Percentiles rank a stretch among this genome's conserved stretches.
These are phyloP conservation scores for Scopus umbretta DNA, from an alignment of 2,113 vertebrate species.

Conservation along the genomic window DNA sequence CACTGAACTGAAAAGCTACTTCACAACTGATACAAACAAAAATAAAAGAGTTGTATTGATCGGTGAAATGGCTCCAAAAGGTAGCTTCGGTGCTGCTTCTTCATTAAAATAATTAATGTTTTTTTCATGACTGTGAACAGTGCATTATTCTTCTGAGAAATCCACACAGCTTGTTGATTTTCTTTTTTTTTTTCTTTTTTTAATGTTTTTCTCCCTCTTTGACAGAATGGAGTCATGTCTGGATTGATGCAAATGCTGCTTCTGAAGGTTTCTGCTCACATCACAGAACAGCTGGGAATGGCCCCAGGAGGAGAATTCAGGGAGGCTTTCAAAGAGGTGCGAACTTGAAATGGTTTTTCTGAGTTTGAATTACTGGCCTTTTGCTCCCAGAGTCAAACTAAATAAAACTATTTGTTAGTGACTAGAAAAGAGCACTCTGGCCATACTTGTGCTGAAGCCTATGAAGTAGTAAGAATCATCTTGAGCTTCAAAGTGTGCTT, in stretches of 20 bases:
- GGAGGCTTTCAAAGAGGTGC: slow-evolving; percentile 95
- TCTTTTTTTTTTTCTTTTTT: not conserved
- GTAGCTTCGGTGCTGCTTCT: not conserved
- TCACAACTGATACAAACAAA: not conserved
- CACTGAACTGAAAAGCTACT: not conserved
- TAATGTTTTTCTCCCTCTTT: not conserved
- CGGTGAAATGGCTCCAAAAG: not conserved
- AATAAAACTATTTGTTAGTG: not conserved
- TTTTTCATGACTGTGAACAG: not conserved
- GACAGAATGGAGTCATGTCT: slow-evolving; percentile 94
- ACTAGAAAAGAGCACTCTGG: not conserved
- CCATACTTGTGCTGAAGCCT: not conserved
- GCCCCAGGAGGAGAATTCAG: slow-evolving; percentile 97
- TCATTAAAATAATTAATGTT: not conserved
- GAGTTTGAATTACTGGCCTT: not conserved
- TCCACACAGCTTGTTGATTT: not conserved
- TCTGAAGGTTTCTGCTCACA: slow-evolving; percentile 97
- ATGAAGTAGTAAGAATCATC: not conserved
- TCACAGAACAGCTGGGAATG: slow-evolving; percentile 97
- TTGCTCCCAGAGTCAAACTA: not conserved
- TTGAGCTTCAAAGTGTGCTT: not conserved
- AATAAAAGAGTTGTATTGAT: not conserved
- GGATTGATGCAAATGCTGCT: slow-evolving; percentile 98
- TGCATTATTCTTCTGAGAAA: not conserved
- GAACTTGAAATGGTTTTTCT: not conserved